Evolutionary conservation across 1,140 invertebrate species (phyloP).

Genomic region (Galendromus occidentalis): DNA sequence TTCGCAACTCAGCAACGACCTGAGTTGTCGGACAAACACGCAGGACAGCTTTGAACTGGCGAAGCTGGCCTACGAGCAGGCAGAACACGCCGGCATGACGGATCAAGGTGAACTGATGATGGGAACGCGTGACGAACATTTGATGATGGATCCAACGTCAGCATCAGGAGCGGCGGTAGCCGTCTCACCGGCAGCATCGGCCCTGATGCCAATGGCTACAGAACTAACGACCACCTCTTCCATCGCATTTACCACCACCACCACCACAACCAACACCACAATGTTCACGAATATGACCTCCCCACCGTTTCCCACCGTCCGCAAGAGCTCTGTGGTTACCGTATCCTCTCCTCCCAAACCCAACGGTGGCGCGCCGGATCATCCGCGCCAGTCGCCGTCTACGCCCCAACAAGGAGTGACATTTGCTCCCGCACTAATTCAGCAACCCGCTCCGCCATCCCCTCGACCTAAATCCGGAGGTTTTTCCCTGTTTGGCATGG

Average conservation of each 20-base stretch:
- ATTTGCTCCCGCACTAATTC: no score
- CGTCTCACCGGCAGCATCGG: conserved; percentile 22
- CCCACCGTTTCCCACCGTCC: background rate
- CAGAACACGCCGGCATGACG: conserved; percentile 11
- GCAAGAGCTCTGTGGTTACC: conserved; percentile 2
- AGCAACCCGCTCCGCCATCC: background rate
- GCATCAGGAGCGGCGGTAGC: conserved; percentile 14
- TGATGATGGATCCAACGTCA: background rate
- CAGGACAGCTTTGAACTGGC: conserved; percentile 10
- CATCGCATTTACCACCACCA: conserved; percentile 12
- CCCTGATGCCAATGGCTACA: conserved; percentile 18
- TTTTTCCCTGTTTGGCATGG: conserved; percentile 8
- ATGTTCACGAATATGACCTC: background rate
- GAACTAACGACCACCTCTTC: conserved; percentile 12
- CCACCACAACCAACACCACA: conserved; percentile 14
- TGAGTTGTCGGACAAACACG: background rate
- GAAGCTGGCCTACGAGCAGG: conserved; percentile 10
- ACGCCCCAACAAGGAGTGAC: background rate
- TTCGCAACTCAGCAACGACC: background rate
- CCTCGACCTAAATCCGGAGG: background rate
- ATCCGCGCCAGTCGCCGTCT: conserved; percentile 10
- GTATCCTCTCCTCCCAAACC: conserved; percentile 2
- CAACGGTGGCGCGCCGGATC: conserved; percentile 9
- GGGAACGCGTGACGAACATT: no score
- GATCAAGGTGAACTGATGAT: background rate